Conservation (phyloP, 2,888 invertebrate genomes). For the Dryocosmus kuriphilus region DNA sequence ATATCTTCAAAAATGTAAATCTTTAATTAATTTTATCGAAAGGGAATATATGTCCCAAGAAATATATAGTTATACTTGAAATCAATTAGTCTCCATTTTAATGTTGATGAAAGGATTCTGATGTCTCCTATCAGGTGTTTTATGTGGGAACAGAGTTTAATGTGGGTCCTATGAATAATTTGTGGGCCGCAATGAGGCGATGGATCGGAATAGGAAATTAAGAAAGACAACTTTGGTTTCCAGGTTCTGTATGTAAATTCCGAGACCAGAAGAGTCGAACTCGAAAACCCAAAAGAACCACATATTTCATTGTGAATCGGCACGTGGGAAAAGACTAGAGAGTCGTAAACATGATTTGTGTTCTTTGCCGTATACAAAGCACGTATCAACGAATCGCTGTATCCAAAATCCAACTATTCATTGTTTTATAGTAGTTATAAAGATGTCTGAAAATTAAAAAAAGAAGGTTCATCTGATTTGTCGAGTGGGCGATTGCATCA, state of each 20-base stretch:
- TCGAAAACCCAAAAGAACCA: slow-evolving; percentile 1
- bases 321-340: slow-evolving; percentile 55
- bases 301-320: slow-evolving; percentile 20
- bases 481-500: slow-evolving; percentile 62
- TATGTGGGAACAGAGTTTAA: slow-evolving; percentile 29
- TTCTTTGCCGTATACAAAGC: slow-evolving; percentile 53
- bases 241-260: slow-evolving; percentile 18
- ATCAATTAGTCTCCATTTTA: background rate
- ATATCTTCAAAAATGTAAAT: too few relatives aligned
- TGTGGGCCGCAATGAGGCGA: background rate
- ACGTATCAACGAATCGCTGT: slow-evolving; percentile 54
- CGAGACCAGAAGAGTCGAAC: slow-evolving; percentile 16
- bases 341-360: slow-evolving; percentile 56
- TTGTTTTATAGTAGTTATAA: slow-evolving; percentile 74
- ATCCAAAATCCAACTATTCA: slow-evolving; percentile 66
- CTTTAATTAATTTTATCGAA: too few relatives aligned
- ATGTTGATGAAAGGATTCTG: slow-evolving; percentile 14
- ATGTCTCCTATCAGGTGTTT: slow-evolving; percentile 19
- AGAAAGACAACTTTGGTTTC: slow-evolving; percentile 9
- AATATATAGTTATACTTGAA: background rate
- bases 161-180: slow-evolving; percentile 18
- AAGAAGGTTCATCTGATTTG: slow-evolving; percentile 65
- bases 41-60: too few relatives aligned
- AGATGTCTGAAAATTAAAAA: slow-evolving; percentile 72
- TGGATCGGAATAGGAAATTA: slow-evolving; percentile 11